Percentiles rank a stretch among this genome's conserved stretches.
phyloP scores from a whole-genome alignment of 2,888 invertebrate genomes.

The Diaprepes abbreviatus region DNA sequence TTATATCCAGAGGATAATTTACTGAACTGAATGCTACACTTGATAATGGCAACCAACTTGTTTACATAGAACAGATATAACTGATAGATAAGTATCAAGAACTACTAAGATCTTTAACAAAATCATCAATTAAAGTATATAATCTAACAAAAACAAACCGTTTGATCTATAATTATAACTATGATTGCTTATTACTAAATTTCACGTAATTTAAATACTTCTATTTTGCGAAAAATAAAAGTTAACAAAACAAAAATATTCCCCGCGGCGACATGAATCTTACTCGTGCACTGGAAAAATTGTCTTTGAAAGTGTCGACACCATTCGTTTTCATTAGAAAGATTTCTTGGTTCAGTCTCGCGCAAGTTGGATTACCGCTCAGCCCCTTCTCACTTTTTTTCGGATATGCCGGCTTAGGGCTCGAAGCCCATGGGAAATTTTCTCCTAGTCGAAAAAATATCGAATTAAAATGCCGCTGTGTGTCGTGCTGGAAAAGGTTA shows the following conservation, averaged over 20 bases:
- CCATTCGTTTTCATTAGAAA: constrained; percentile 63
- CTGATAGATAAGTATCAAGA: no score
- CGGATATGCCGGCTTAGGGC: constrained; percentile 46
- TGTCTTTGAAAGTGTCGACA: constrained; percentile 58
- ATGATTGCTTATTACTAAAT: no score
- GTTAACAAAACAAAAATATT: constrained; percentile 15
- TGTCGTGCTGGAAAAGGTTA: constrained; percentile 54
- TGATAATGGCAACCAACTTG: no score
- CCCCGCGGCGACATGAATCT: constrained; percentile 17
- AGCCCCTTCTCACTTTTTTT: constrained; percentile 55
- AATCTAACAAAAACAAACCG: no score
- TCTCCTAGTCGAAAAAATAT: constrained; percentile 56
- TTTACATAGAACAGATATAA: no score
- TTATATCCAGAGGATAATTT: no score
- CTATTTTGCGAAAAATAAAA: constrained; percentile 1
- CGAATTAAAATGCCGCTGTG: constrained; percentile 59
- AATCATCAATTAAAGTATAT: no score
- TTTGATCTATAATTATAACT: no score
- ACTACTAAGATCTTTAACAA: no score
- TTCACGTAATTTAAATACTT: neutral
- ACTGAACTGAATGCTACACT: no score
- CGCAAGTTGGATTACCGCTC: constrained; percentile 52
- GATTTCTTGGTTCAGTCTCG: constrained; percentile 59
- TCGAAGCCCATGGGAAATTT: constrained; percentile 58
- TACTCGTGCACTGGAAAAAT: constrained; percentile 54